A percentile compares a stretch with the other conserved stretches of the same genome.
Conservation (phyloP, 92 coral and sea anemone species). For the Hydrozoanthus gracilis region DNA sequence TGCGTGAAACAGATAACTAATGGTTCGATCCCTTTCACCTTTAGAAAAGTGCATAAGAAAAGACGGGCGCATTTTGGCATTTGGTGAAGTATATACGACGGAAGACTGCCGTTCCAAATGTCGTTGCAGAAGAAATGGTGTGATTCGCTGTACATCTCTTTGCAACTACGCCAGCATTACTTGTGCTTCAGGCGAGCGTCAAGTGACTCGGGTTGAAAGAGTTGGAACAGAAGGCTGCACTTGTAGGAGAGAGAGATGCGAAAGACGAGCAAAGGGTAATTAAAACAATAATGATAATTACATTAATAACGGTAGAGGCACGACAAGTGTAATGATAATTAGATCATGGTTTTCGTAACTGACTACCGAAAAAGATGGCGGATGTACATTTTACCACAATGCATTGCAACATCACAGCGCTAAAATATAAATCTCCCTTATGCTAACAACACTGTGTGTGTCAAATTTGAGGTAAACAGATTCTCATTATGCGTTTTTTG, state of each 20-base stretch:
- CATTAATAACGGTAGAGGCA: not conserved
- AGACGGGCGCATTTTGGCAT: slow-evolving; percentile 62
- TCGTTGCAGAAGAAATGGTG: slow-evolving; percentile 75
- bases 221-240: slow-evolving; percentile 72
- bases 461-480: no score
- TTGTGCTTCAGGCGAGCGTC: slow-evolving; percentile 61
- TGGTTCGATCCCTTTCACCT: not conserved
- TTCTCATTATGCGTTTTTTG: no score
- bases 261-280: not conserved
- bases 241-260: slow-evolving; percentile 57
- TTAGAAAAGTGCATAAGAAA: slow-evolving; percentile 57
- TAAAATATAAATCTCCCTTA: no score
- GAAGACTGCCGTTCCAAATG: slow-evolving; percentile 77
- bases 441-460: no score
- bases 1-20: no score
- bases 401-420: no score
- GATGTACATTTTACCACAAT: no score
- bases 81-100: slow-evolving; percentile 70
- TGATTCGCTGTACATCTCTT: slow-evolving; percentile 63
- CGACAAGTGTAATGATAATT: no score
- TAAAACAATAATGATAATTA: not conserved
- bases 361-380: no score
- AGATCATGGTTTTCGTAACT: no score
- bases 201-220: slow-evolving; percentile 31
- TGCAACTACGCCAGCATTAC: slow-evolving; percentile 54